phyloP scores from a whole-genome alignment of 2,888 invertebrate species.

The Cantharis nigra region DNA sequence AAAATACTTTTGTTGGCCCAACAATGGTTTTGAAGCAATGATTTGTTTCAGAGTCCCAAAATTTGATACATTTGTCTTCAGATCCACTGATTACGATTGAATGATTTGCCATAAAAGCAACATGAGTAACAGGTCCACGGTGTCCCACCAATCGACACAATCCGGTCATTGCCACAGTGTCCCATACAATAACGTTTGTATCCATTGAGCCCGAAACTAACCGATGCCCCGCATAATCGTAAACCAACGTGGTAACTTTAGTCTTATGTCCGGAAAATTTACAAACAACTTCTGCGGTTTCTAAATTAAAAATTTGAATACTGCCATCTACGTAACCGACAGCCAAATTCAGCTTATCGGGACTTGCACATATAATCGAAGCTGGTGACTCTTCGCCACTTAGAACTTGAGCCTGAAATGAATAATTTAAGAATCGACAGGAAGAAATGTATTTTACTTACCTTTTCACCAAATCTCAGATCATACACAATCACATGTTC shows the following conservation, averaged over 20 bases:
- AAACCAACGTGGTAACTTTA: slow-evolving; percentile 80
- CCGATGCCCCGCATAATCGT: slow-evolving; percentile 81
- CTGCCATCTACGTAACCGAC: slow-evolving; percentile 92
- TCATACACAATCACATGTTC: slow-evolving; percentile 96
- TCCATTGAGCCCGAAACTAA: slow-evolving; percentile 92
- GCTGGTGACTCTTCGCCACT: slow-evolving; percentile 82
- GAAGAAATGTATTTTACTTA: slow-evolving; percentile 46
- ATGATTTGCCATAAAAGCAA: slow-evolving; percentile 71
- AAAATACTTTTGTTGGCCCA: slow-evolving; percentile 62
- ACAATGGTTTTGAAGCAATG: slow-evolving; percentile 95
- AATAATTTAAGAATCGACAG: neutral
- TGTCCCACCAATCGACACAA: slow-evolving; percentile 89
- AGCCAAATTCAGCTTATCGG: slow-evolving; percentile 79
- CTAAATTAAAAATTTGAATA: slow-evolving; percentile 81
- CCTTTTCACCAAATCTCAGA: slow-evolving; percentile 81
- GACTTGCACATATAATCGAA: slow-evolving; percentile 75
- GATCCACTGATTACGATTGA: slow-evolving; percentile 80
- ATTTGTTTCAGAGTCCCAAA: slow-evolving; percentile 95
- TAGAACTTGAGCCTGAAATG: slow-evolving; percentile 71
- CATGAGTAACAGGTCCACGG: slow-evolving; percentile 85
- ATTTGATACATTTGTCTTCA: slow-evolving; percentile 93
- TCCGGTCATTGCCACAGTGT: slow-evolving; percentile 90
- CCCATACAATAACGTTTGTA: slow-evolving; percentile 93
- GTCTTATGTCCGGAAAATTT: slow-evolving; percentile 85
- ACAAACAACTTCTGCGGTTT: slow-evolving; percentile 71